These are phyloP conservation scores for Parnassius orleans DNA, from an alignment of 2,888 invertebrate species.

Conservation along the genomic window DNA sequence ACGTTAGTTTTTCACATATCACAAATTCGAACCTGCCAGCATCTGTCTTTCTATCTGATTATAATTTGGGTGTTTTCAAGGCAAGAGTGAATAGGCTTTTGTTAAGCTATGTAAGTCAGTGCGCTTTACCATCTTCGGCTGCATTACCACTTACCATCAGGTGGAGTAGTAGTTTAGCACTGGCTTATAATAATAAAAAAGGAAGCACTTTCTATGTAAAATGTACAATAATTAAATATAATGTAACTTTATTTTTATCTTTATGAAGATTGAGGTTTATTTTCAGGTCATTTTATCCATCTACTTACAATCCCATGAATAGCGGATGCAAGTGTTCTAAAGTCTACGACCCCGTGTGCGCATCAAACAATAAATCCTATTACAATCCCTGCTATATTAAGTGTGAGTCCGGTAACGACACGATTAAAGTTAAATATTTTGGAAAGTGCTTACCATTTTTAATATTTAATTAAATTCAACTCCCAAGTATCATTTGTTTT, in stretches of 20 bases:
- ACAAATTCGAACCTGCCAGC: too few species aligned
- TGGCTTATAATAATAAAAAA: neutral
- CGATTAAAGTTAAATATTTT: constrained; percentile 41
- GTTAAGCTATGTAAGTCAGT: too few species aligned
- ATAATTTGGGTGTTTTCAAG: too few species aligned
- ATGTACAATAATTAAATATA: neutral
- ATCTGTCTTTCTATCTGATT: too few species aligned
- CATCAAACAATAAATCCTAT: constrained; percentile 51
- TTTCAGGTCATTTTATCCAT: constrained; percentile 20
- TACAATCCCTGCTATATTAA: constrained; percentile 55
- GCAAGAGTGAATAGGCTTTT: too few species aligned
- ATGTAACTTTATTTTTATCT: neutral
- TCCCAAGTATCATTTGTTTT: too few species aligned
- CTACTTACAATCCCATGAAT: constrained; percentile 14
- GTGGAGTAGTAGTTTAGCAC: neutral
- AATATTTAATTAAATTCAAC: constrained; percentile 19
- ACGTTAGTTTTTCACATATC: too few species aligned
- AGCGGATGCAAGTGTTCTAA: constrained; percentile 50
- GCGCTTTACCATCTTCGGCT: neutral
- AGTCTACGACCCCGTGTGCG: constrained; percentile 63
- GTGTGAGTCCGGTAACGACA: constrained; percentile 38
- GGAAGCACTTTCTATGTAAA: neutral
- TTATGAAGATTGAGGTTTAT: neutral
- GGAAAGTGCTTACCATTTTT: constrained; percentile 62
- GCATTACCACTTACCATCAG: neutral